Conservation (phyloP, 2,797 vertebrate species). For the Thunnus albacares region DNA sequence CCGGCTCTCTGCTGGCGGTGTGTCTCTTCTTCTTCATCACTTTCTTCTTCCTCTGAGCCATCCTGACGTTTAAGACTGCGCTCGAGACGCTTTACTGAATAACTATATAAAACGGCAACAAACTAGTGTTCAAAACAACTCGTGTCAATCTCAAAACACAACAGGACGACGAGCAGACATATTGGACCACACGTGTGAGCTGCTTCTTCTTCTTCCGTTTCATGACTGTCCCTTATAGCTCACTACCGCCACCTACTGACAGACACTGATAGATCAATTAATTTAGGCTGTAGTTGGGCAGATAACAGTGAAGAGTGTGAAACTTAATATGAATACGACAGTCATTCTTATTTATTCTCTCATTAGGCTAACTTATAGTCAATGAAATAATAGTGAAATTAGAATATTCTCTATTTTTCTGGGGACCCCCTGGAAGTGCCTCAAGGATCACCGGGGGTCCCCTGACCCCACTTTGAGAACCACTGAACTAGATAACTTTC, state of each 20-base stretch:
- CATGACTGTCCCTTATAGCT: not conserved
- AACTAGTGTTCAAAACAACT: not conserved
- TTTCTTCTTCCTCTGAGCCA: constrained; percentile 89
- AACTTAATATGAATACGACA: too few relatives aligned
- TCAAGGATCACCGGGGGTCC: too few relatives aligned
- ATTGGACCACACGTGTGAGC: constrained; percentile 81
- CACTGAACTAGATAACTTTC: too few relatives aligned
- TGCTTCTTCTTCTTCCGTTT: constrained; percentile 36
- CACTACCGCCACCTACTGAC: constrained; percentile 54
- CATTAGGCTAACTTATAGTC: too few relatives aligned
- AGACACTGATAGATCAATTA: not conserved
- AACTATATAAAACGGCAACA: not conserved
- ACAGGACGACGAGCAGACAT: constrained; percentile 63
- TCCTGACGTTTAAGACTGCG: constrained; percentile 38
- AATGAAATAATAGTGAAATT: too few relatives aligned
- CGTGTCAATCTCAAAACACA: constrained; percentile 8
- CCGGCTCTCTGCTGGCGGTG: constrained; percentile 65
- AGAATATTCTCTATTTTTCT: too few relatives aligned
- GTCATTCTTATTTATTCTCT: too few relatives aligned
- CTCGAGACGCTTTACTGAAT: not conserved
- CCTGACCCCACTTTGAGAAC: too few relatives aligned
- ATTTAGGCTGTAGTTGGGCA: too few relatives aligned
- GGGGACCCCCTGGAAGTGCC: too few relatives aligned
- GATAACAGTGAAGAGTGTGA: too few relatives aligned
- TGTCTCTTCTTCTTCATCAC: constrained; percentile 83